phyloP scores from a whole-genome alignment of 1,140 invertebrate species.

The Brachionus paranguensis region DNA sequence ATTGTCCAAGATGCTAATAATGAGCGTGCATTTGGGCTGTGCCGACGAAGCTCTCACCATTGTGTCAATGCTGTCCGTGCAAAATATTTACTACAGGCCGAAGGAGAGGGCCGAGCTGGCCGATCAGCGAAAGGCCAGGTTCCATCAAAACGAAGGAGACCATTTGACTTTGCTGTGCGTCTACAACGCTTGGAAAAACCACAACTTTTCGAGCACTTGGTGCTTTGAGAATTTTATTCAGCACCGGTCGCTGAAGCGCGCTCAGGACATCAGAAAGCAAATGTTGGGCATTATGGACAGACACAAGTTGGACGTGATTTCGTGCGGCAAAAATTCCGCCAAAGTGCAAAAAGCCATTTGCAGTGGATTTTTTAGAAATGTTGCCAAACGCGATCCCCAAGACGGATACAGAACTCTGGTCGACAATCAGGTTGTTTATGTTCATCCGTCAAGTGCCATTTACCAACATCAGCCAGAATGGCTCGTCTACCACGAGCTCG shows the following conservation, averaged over 20 bases:
- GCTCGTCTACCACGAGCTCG: constrained; percentile 88
- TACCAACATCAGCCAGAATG: constrained; percentile 98
- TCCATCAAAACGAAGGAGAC: constrained; percentile 96
- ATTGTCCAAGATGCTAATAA: constrained; percentile 97
- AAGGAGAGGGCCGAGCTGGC: constrained; percentile 93
- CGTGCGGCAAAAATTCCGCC: constrained; percentile 88
- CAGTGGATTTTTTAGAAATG: constrained; percentile 96
- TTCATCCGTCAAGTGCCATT: constrained; percentile 93
- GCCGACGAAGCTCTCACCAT: constrained; percentile 97
- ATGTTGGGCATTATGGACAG: constrained; percentile 94
- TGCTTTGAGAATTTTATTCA: constrained; percentile 99
- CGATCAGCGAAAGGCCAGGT: constrained; percentile 95
- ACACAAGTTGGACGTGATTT: constrained; percentile 95
- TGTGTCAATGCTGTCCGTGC: constrained; percentile 96
- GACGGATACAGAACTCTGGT: constrained; percentile 96
- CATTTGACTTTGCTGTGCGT: constrained; percentile 94
- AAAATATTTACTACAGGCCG: constrained; percentile 92
- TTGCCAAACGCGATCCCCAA: constrained; percentile 97
- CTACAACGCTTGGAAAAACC: constrained; percentile 99
- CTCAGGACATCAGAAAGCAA: constrained; percentile 97
- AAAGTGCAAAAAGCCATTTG: constrained; percentile 95
- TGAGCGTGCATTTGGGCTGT: constrained; percentile 96
- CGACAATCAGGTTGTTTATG: constrained; percentile 95
- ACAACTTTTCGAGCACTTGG: constrained; percentile 98
- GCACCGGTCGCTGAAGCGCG: constrained; percentile 85